phyloP scores from a whole-genome alignment of 2,888 invertebrate species.

The Anthrax anthrax region DNA sequence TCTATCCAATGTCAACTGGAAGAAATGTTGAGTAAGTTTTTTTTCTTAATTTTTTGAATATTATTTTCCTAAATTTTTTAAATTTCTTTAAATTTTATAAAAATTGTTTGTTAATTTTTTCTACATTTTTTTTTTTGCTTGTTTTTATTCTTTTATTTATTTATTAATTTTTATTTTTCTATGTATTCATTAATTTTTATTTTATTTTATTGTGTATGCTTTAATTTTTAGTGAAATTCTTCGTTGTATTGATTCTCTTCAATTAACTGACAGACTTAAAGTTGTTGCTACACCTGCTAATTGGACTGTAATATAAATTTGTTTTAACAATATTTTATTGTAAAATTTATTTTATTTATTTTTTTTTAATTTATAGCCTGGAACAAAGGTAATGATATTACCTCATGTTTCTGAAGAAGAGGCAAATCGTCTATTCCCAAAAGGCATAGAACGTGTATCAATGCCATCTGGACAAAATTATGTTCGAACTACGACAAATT shows the following conservation, averaged over 20 bases:
- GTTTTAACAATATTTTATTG: not conserved
- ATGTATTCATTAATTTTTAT: too few relatives aligned
- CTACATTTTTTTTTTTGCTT: not conserved
- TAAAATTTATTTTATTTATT: conserved; percentile 11
- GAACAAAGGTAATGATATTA: conserved; percentile 66
- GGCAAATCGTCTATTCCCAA: conserved; percentile 49
- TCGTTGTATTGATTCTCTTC: conserved; percentile 68
- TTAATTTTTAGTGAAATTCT: conserved; percentile 61
- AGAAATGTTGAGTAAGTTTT: conserved; percentile 71
- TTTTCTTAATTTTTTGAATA: not conserved
- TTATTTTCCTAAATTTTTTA: too few relatives aligned
- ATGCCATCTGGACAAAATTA: conserved; percentile 68
- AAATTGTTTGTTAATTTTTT: not conserved
- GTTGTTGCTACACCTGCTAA: conserved; percentile 74
- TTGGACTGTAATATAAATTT: conserved; percentile 51
- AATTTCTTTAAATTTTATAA: not conserved
- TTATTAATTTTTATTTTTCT: conserved; percentile 18
- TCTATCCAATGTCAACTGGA: conserved; percentile 74
- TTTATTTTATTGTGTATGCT: too few relatives aligned
- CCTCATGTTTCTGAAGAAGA: conserved; percentile 55
- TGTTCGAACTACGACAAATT: conserved; percentile 55
- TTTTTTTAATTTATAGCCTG: conserved; percentile 36
- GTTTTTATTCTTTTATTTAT: not conserved
- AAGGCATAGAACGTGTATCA: conserved; percentile 46
- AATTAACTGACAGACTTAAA: conserved; percentile 53